Evolutionary conservation across 2,113 vertebrate species (phyloP).

Genomic region (Caranx melampygus): DNA sequence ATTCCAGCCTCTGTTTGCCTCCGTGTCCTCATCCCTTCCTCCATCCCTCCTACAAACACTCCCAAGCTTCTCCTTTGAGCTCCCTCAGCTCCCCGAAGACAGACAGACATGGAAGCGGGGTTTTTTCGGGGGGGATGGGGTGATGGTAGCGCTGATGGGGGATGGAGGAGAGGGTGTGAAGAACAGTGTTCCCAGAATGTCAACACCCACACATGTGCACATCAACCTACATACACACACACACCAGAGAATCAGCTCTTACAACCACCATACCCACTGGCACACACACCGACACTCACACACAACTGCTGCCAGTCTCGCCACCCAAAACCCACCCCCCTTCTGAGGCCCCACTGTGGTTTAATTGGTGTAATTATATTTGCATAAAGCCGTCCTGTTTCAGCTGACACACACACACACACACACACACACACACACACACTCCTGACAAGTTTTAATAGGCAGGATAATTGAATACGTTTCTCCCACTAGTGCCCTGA

Average conservation of each 20-base stretch:
- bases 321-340: slow-evolving; percentile 21
- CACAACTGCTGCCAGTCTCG: slow-evolving; percentile 60
- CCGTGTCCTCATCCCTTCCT: slow-evolving; percentile 36
- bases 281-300: slow-evolving; percentile 22
- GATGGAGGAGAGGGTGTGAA: slow-evolving; percentile 58
- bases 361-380: slow-evolving; percentile 82
- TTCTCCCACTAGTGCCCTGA: slow-evolving; percentile 55
- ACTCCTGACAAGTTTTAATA: slow-evolving; percentile 63
- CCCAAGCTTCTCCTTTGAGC: slow-evolving; percentile 51
- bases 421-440: slow-evolving; percentile 47
- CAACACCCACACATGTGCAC: slow-evolving; percentile 56
- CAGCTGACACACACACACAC: slow-evolving; percentile 31
- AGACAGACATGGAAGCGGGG: slow-evolving; percentile 41
- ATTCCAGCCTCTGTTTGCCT: background rate
- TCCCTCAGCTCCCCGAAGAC: slow-evolving; percentile 61
- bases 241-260: slow-evolving; percentile 6
- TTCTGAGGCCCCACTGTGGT: slow-evolving; percentile 36
- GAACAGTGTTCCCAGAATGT: slow-evolving; percentile 56
- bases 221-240: slow-evolving; percentile 4
- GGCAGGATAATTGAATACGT: slow-evolving; percentile 73
- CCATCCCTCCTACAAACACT: slow-evolving; percentile 35
- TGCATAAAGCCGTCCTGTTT: slow-evolving; percentile 66
- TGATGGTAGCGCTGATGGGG: slow-evolving; percentile 41
- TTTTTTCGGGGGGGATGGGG: slow-evolving; percentile 46
- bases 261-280: slow-evolving; percentile 25